These are phyloP conservation scores for Oenanthe oenanthe DNA, from an alignment of 2,113 vertebrate genomes.

Conservation along the genomic window DNA sequence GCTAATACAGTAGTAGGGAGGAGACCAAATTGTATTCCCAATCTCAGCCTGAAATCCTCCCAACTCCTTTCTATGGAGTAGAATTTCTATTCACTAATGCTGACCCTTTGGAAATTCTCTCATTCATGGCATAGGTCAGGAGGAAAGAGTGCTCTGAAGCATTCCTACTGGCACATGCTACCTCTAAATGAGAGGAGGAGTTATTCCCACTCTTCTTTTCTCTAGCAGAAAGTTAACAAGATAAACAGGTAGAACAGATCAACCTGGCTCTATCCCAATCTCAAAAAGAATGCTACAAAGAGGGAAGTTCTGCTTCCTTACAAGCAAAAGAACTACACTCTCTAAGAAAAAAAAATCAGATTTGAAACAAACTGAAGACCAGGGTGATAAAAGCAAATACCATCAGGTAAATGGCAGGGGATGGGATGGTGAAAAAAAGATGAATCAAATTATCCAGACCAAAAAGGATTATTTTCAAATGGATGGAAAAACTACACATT, in stretches of 20 bases:
- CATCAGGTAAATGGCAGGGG: neutral
- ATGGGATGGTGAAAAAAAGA: neutral
- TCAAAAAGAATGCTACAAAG: neutral
- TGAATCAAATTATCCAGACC: neutral
- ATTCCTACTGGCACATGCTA: neutral
- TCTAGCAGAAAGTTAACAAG: neutral
- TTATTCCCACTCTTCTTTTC: neutral
- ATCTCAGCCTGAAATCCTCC: neutral
- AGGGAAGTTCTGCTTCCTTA: neutral
- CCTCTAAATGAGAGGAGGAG: neutral
- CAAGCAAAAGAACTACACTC: neutral
- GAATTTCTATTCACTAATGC: neutral
- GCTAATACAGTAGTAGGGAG: neutral
- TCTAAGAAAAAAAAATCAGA: neutral
- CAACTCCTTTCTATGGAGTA: neutral
- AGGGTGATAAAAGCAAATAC: neutral
- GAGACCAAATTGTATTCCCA: neutral
- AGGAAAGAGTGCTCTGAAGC: neutral
- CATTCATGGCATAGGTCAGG: rapidly evolving
- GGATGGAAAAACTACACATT: neutral
- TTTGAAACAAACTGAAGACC: neutral
- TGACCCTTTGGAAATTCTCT: neutral
- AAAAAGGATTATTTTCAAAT: neutral
- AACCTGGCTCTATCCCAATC: neutral
- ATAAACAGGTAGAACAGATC: neutral